These are phyloP conservation scores for Torymus texanus DNA, from an alignment of 2,888 invertebrate genomes.

Conservation along the genomic window DNA sequence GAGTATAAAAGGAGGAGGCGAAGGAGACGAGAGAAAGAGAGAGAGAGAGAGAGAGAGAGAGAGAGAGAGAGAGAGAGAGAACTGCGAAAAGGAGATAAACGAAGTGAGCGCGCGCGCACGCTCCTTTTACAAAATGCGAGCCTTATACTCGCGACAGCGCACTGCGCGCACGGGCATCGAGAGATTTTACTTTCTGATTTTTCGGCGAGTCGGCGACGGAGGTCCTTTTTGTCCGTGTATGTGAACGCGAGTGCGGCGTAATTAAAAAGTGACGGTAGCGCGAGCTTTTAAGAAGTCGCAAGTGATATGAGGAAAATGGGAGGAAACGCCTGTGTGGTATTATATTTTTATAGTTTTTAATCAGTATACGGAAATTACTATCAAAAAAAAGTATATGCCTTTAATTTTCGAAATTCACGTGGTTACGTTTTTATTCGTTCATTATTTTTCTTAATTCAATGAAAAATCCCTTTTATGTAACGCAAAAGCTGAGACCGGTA, in stretches of 20 bases:
- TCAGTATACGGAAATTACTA: no score
- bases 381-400: no score
- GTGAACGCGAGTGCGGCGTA: not conserved
- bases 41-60: no score
- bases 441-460: no score
- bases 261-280: slow-evolving; percentile 26
- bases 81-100: slow-evolving; percentile 2
- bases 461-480: no score
- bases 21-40: not conserved
- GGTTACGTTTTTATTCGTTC: no score
- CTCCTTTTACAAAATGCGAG: slow-evolving; percentile 6
- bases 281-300: not conserved
- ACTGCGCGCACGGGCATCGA: not conserved
- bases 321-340: no score
- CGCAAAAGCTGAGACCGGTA: no score
- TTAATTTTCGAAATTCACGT: no score
- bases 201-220: not conserved
- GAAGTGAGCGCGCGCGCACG: not conserved
- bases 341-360: no score
- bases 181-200: slow-evolving; percentile 40
- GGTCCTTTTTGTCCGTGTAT: not conserved
- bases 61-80: no score
- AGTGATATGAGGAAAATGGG: no score
- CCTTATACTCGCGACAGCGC: not conserved
- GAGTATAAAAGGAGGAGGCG: not conserved